phyloP scores from a whole-genome alignment of 2,113 vertebrate species.

The Craseonycteris thonglongyai region DNA sequence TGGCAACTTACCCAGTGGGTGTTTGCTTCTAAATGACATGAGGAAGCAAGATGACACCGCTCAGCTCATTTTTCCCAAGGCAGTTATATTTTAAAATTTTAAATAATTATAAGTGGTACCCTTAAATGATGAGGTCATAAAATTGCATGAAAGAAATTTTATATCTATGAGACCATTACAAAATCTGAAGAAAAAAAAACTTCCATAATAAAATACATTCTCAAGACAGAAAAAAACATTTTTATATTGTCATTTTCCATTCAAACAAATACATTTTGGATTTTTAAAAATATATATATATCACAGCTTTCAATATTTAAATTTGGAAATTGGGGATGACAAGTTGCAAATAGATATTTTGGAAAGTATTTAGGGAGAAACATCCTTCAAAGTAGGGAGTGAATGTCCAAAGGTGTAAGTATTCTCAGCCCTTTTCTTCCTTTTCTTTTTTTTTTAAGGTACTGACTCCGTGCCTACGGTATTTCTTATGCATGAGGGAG shows the following conservation, averaged over 20 bases:
- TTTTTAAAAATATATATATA: no score
- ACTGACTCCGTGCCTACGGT: not conserved
- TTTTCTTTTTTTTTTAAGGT: conserved; percentile 23
- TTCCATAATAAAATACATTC: not conserved
- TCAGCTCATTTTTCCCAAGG: not conserved
- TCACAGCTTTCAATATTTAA: not conserved
- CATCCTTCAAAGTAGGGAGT: not conserved
- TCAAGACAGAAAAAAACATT: not conserved
- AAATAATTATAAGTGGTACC: not conserved
- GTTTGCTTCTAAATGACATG: rapidly evolving
- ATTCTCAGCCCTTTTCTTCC: conserved; percentile 28
- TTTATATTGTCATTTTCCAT: not conserved
- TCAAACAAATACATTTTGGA: not conserved
- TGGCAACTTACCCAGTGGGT: not conserved
- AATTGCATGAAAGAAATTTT: not conserved
- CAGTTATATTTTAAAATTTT: not conserved
- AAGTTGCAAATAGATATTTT: not conserved
- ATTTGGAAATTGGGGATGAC: not conserved
- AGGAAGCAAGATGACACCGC: not conserved
- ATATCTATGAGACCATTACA: not conserved
- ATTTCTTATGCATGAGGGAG: not conserved
- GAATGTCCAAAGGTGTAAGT: not conserved
- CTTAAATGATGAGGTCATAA: not conserved
- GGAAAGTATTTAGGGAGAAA: conserved; percentile 6
- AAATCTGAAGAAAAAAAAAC: not conserved